Evolutionary conservation across 1,140 invertebrate genomes (phyloP), one percentile per base, ranked within the genome.

Genomic region (Anastatus disparis): DNA sequence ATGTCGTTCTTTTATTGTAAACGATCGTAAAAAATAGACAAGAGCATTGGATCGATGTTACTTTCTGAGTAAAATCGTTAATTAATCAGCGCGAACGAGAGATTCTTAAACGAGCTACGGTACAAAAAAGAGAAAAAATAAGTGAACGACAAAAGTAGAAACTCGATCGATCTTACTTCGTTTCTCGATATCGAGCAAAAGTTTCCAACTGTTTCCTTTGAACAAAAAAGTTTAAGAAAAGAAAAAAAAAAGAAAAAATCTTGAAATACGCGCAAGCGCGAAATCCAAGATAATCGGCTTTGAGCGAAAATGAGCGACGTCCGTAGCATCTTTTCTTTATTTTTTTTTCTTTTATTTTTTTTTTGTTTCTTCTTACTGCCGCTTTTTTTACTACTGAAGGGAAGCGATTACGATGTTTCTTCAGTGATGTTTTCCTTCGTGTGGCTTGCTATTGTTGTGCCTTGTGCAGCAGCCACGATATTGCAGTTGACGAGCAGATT

Each of bases 231-330:
- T 12, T 9, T 17, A 24, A 22, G 46, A 6, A 22, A n/a, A n/a
- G n/a, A n/a, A n/a, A n/a, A n/a, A n/a, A n/a, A n/a, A n/a, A n/a
- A n/a, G n/a, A n/a, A n/a, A n/a, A n/a, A n/a, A n/a, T n/a, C n/a
- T n/a, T n/a, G n/a, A n/a, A n/a, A n/a, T n/a, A n/a, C n/a, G n/a
- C n/a, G n/a, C n/a, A n/a, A n/a, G n/a, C n/a, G n/a, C n/a, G n/a
- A n/a, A n/a, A n/a, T n/a, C n/a, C 29, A n/a, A 35, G n/a, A 42
- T 42, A 59, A 44, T 59, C 56, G 22, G 38, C 56, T 59, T 58
- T 59, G 56, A 15, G 56, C 22, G 56, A 59, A 44, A 59, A 59
- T 59, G 56, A 59, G 22, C 38, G 56, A 44, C 56, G 38, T 26
- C 38, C 35, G 53, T 17, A 13, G 7, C 3, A 10, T 59, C 22